Base-by-base conservation (phyloP, 1,140 invertebrate species). In the Ceratosolen solmsi region DNA sequence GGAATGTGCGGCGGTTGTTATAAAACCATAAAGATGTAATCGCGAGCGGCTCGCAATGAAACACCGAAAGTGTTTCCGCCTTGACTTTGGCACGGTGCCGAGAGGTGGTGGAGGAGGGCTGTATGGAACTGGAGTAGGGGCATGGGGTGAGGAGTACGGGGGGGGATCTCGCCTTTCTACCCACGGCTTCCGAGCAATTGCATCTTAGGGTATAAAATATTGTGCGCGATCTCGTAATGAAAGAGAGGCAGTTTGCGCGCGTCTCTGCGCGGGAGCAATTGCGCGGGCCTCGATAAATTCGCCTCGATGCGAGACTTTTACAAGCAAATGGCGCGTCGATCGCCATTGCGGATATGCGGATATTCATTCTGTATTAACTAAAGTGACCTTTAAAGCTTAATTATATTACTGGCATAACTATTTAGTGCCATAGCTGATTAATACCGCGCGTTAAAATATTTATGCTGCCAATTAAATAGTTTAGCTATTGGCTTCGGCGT, bases 1-100 rank as follows among this genome's bases (percentile, higher is more conserved):
- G 22, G 41, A 33, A 72, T 72, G 41, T 41, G 25, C 71, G 27
- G 0, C 58, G 30, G 72, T 73, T 82, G 80, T 87, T 87, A 87
- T 87, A 87, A 87, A 86, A 86, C 85, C 84, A 85, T 87, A 87
- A 87, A 87, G 85, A 87, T 85, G 84, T 86, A 87, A 87, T 86
- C 87, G 86, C 77, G 82, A 71, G 76, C 27, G 79, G 15, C 38
- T 75, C 33, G 79, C 80, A 79, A 63, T 80, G 58, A 82, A 84
- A 83, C 73, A 71, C 79, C 79, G 36, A 85, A 84, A 86, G 83
- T 80, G 85, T 85, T 87, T 85, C 86, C 85, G 83, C 77, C 81
- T 80, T 36, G 74, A 68, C 68, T 73, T 85, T 85, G 85, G 85
- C 84, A 75, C 82, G 22, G 38, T 20, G 84, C 86, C 85, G 85